Conservation (phyloP, 1,140 invertebrate genomes). For the Cydia fagiglandana region DNA sequence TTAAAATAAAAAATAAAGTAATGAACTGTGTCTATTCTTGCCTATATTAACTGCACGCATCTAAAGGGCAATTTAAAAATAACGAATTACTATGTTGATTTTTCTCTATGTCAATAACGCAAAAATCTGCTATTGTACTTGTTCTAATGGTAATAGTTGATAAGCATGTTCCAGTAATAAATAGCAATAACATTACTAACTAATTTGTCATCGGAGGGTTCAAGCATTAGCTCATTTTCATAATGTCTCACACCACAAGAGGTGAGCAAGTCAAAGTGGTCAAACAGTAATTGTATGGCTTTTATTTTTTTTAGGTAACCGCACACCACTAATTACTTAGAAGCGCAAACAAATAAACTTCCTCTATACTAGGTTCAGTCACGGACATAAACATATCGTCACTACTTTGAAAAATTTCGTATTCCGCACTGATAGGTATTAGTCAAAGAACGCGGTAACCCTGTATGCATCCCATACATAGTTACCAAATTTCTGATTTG, state of each 20-base stretch:
- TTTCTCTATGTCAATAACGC: too few relatives aligned
- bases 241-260: neutral
- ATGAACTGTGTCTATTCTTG: too few relatives aligned
- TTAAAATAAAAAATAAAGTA: too few relatives aligned
- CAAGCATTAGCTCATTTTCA: constrained; percentile 3
- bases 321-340: constrained; percentile 50
- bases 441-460: too few relatives aligned
- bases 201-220: neutral
- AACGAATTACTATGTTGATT: too few relatives aligned
- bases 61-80: too few relatives aligned
- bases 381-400: neutral
- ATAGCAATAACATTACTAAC: neutral
- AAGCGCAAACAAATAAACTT: constrained; percentile 67
- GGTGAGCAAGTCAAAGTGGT: neutral
- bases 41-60: too few relatives aligned
- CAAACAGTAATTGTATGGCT: neutral
- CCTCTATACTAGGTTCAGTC: constrained; percentile 46
- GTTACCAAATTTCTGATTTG: too few relatives aligned
- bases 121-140: neutral
- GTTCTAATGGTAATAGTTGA: neutral
- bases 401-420: too few relatives aligned
- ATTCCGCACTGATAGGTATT: too few relatives aligned
- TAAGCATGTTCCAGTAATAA: neutral
- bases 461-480: too few relatives aligned
- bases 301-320: constrained; percentile 39